Evolutionary conservation across 2,113 vertebrate genomes (phyloP).

Genomic region (Bolborhynchus lineola): DNA sequence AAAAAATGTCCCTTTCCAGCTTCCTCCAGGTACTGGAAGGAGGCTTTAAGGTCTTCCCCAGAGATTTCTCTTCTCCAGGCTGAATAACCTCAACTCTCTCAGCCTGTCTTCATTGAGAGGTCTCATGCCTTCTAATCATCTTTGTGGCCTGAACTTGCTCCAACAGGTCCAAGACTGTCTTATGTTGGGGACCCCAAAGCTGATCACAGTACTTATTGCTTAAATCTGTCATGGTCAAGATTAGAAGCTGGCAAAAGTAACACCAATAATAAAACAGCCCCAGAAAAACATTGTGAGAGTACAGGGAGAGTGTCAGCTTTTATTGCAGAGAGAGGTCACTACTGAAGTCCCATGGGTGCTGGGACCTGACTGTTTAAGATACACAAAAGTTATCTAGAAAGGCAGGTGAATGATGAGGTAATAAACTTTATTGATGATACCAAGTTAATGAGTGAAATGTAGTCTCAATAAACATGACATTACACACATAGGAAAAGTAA

Average conservation of each 20-base stretch:
- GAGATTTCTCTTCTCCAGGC: background rate
- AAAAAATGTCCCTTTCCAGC: background rate
- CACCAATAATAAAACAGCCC: background rate
- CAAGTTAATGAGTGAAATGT: background rate
- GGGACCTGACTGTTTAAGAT: background rate
- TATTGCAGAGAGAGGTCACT: background rate
- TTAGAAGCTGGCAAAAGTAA: background rate
- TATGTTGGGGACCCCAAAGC: background rate
- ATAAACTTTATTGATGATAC: background rate
- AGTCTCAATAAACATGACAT: background rate
- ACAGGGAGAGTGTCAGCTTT: background rate
- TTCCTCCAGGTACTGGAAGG: background rate
- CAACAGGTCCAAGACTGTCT: background rate
- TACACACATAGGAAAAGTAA: background rate
- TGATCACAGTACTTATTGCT: background rate
- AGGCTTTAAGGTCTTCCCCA: background rate
- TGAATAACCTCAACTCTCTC: background rate
- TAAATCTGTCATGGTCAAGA: background rate
- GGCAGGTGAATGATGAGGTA: background rate
- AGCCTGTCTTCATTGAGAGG: background rate
- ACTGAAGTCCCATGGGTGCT: background rate
- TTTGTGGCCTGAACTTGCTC: background rate
- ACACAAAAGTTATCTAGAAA: background rate
- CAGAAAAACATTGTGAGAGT: background rate
- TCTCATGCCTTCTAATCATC: background rate